phyloP scores from a whole-genome alignment of 2,888 invertebrate species.

The Thalpophila matura region DNA sequence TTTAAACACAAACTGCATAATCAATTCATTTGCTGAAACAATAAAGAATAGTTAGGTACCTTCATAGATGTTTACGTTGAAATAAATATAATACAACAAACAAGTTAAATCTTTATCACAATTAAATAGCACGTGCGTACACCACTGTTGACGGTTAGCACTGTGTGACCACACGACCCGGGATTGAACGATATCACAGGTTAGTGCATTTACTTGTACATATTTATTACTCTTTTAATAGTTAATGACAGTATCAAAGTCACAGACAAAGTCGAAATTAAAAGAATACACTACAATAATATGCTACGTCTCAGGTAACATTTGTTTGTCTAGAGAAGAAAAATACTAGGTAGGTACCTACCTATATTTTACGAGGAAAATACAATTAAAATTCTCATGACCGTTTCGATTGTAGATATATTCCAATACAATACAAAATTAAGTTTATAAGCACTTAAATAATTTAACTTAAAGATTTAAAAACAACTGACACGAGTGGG shows the following conservation, averaged over 20 bases:
- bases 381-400: too few species aligned
- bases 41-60: background rate
- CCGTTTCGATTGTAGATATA: too few species aligned
- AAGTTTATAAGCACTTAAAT: too few species aligned
- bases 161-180: constrained; percentile 17
- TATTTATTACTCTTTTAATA: background rate
- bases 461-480: too few species aligned
- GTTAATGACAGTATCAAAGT: background rate
- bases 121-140: constrained; percentile 6
- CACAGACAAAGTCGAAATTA: background rate
- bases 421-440: too few species aligned
- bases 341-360: too few species aligned
- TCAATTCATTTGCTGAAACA: background rate
- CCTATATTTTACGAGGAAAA: too few species aligned
- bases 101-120: background rate
- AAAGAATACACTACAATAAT: too few species aligned
- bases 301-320: too few species aligned
- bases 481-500: too few species aligned
- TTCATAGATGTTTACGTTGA: background rate
- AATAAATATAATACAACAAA: background rate
- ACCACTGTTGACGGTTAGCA: background rate
- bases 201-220: background rate
- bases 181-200: constrained; percentile 27
- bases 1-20: background rate
- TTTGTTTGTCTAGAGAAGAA: too few species aligned